Conservation (phyloP, 2,797 vertebrate genomes). For the Phyllotis vaccarum region DNA sequence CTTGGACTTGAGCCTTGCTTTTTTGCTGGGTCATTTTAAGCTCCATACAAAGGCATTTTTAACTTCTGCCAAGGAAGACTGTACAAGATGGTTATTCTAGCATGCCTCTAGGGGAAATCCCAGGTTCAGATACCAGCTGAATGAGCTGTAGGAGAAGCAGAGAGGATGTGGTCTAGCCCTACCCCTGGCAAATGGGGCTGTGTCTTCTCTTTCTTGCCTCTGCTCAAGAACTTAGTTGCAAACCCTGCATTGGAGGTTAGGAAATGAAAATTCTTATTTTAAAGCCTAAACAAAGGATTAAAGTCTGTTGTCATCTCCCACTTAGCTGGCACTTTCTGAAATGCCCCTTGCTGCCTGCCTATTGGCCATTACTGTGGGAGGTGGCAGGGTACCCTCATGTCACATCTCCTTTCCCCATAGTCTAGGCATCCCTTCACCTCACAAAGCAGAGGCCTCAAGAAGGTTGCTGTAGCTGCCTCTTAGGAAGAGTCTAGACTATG, state of each 20-base stretch:
- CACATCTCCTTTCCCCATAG: neutral
- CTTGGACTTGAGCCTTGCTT: constrained; percentile 13
- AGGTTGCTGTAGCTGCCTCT: constrained; percentile 3
- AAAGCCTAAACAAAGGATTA: neutral
- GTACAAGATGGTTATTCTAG: neutral
- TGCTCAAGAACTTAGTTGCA: neutral
- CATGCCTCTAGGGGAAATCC: neutral
- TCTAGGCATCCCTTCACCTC: neutral
- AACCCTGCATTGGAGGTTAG: neutral
- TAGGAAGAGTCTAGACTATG: constrained; percentile 63
- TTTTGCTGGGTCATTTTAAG: neutral
- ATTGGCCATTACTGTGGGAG: neutral
- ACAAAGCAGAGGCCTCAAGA: neutral
- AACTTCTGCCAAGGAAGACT: neutral
- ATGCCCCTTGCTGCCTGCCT: neutral
- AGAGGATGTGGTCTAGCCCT: neutral
- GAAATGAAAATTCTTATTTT: constrained; percentile 51
- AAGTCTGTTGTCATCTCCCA: neutral
- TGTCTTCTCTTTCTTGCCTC: rapidly evolving
- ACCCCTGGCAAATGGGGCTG: neutral
- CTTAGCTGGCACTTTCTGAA: neutral
- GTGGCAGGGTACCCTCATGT: neutral
- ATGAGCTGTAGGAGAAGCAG: neutral
- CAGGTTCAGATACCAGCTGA: no score
- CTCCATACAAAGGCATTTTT: neutral